Percentiles rank a stretch among this genome's conserved stretches.
These are phyloP conservation scores for Scyliorhinus canicula DNA, from an alignment of 2,797 vertebrate genomes.

Conservation along the genomic window DNA sequence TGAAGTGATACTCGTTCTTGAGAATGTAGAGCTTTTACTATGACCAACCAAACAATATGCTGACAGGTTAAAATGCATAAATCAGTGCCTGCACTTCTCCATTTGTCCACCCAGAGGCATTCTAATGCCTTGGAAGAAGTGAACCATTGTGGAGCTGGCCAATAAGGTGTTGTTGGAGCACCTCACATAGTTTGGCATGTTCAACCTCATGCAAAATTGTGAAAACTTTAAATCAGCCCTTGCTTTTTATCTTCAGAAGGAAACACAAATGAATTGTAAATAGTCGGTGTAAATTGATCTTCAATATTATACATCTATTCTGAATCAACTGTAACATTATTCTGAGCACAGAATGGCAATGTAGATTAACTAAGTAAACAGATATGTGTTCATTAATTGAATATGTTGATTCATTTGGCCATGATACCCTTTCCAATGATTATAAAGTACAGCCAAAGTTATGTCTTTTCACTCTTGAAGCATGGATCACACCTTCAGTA, in stretches of 20 bases:
- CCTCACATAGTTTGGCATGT: neutral
- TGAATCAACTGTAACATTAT: neutral
- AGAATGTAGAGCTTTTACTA: neutral
- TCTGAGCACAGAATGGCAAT: neutral
- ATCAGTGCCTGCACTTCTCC: constrained; percentile 50
- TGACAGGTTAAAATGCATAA: neutral
- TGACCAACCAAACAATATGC: neutral
- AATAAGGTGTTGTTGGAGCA: neutral
- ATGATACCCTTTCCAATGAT: neutral
- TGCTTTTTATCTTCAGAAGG: constrained; percentile 39
- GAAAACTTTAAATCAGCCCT: constrained; percentile 42
- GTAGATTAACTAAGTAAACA: neutral
- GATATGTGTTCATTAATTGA: neutral
- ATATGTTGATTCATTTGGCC: neutral
- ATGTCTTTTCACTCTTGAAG: neutral
- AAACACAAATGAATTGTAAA: constrained; percentile 39
- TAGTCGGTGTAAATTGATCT: constrained; percentile 1
- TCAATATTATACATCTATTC: neutral
- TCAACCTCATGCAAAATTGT: constrained; percentile 42
- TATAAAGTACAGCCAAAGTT: neutral
- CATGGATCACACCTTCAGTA: neutral
- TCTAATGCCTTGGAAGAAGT: constrained; percentile 54
- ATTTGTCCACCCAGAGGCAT: constrained; percentile 63
- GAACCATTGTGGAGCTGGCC: neutral
- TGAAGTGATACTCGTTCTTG: accelerated